phyloP scores from a whole-genome alignment of 2,113 vertebrate genomes.

The Gymnogyps californianus region DNA sequence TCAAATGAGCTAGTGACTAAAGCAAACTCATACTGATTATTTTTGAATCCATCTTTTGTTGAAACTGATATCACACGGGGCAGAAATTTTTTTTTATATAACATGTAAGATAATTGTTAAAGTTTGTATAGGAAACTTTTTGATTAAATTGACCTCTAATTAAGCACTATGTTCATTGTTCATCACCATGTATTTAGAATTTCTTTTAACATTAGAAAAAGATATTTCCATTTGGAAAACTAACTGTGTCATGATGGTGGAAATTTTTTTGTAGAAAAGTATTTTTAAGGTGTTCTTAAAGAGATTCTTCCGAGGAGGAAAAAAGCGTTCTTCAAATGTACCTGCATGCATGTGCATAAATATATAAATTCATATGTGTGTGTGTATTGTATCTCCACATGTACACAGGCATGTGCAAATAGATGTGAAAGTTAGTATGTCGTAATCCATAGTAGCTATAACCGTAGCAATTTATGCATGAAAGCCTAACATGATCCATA shows the following conservation, averaged over 20 bases:
- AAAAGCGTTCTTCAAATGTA: not conserved
- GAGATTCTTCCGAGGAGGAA: not conserved
- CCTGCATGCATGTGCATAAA: not conserved
- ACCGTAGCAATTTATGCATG: constrained; percentile 45
- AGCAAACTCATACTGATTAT: not conserved
- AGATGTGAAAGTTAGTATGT: not conserved
- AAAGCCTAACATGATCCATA: constrained; percentile 52
- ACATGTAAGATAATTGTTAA: not conserved
- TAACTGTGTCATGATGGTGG: not conserved
- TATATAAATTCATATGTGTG: not conserved
- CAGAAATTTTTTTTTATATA: not conserved
- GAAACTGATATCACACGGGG: not conserved
- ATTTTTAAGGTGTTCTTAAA: not conserved
- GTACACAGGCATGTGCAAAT: not conserved
- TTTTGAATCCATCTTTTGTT: not conserved
- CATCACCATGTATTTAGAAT: not conserved
- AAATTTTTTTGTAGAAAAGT: not conserved
- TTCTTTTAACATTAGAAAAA: not conserved
- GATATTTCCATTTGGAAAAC: not conserved
- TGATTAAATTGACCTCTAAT: not conserved
- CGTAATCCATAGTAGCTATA: not conserved
- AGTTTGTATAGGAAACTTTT: not conserved
- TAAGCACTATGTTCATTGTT: not conserved
- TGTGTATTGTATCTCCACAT: not conserved
- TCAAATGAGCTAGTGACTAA: not conserved